phyloP scores from a whole-genome alignment of 2,113 vertebrate genomes.

The Cynocephalus volans region DNA sequence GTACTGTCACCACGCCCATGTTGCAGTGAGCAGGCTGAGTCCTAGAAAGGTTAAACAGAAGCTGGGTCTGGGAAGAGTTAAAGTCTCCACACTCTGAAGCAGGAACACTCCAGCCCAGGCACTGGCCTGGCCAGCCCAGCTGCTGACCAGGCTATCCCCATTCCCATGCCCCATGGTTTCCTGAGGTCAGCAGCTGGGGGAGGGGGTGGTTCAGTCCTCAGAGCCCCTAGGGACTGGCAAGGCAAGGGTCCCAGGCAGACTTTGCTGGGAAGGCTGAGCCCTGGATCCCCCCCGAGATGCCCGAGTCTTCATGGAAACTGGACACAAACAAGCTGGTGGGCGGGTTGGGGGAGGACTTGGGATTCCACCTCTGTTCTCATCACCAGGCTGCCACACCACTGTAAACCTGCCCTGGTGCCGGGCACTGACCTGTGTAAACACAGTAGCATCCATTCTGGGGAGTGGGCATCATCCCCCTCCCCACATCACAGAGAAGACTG shows the following conservation, averaged over 20 bases:
- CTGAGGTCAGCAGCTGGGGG: slow-evolving; percentile 79
- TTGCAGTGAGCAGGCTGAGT: not conserved
- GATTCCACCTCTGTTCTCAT: slow-evolving; percentile 66
- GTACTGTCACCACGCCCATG: not conserved
- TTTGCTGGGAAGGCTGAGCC: slow-evolving; percentile 68
- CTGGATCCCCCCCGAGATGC: slow-evolving; percentile 9
- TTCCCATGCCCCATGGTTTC: slow-evolving; percentile 77
- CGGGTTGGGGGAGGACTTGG: slow-evolving; percentile 43
- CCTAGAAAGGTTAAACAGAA: slow-evolving; percentile 1
- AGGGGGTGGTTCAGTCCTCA: slow-evolving; percentile 57
- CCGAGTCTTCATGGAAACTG: slow-evolving; percentile 87
- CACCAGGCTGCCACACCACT: not conserved
- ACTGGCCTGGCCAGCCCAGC: slow-evolving; percentile 48
- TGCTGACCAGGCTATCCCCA: slow-evolving; percentile 58
- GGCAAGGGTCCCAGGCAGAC: slow-evolving; percentile 74
- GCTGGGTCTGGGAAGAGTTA: slow-evolving; percentile 62
- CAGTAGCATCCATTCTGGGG: not conserved
- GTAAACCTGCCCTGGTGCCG: not conserved
- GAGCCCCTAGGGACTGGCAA: slow-evolving; percentile 67
- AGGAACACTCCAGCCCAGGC: slow-evolving; percentile 34
- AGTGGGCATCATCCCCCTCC: not conserved
- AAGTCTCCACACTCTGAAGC: not conserved
- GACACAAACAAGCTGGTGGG: slow-evolving; percentile 88
- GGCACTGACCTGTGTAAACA: not conserved
- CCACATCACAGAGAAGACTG: not conserved